Evolutionary conservation across 2,797 vertebrate genomes (phyloP).

Genomic region (Steatocranus sp.): DNA sequence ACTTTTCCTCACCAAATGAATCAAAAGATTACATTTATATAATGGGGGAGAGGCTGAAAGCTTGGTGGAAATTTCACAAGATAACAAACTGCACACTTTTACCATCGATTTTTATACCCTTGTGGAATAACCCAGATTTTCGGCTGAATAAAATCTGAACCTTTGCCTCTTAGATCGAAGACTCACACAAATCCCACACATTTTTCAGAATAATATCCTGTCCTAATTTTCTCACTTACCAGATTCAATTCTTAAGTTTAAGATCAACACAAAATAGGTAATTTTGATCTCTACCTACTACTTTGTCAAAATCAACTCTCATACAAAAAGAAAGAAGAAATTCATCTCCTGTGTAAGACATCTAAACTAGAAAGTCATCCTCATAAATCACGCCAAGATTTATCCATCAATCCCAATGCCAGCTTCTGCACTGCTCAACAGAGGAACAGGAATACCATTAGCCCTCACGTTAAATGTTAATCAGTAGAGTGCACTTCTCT

Average conservation of each 20-base stretch:
- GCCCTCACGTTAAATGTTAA: background rate
- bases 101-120: background rate
- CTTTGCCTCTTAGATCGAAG: background rate
- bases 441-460: fast-evolving
- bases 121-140: background rate
- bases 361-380: background rate
- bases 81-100: background rate
- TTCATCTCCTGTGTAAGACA: background rate
- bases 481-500: background rate
- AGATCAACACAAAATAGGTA: background rate
- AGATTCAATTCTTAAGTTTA: background rate
- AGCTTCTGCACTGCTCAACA: background rate
- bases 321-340: background rate
- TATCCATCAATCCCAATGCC: background rate
- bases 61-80: background rate
- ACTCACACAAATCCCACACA: background rate
- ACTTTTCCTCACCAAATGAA: background rate
- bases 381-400: background rate
- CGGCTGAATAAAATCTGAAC: background rate
- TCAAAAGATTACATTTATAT: background rate
- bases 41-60: background rate
- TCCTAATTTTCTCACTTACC: background rate
- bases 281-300: background rate
- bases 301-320: background rate
- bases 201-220: background rate